A percentile compares a stretch with the other conserved stretches of the same genome.
Evolutionary conservation across 2,797 vertebrate genomes (phyloP).

Genomic region (Apogon talboti): DNA sequence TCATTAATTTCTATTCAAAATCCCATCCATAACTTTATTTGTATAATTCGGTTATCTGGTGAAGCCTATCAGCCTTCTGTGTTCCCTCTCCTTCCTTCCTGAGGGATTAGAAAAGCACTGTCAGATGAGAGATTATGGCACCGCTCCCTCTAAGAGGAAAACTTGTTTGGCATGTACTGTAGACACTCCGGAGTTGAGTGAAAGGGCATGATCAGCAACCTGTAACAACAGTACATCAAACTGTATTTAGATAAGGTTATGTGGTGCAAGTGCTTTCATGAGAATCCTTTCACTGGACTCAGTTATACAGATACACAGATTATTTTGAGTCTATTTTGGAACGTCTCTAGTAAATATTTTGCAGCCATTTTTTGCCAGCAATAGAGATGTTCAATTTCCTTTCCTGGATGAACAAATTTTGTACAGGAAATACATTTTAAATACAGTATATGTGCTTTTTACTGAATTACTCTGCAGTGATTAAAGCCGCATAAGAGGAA

Average conservation of each 20-base stretch:
- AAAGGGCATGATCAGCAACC: constrained; percentile 15
- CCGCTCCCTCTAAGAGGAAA: constrained; percentile 53
- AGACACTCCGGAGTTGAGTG: constrained; percentile 20
- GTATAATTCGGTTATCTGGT: constrained; percentile 7
- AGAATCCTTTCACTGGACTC: background rate
- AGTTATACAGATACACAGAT: background rate
- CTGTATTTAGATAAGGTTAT: background rate
- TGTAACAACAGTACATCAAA: background rate
- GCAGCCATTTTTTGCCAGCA: background rate
- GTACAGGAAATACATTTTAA: constrained; percentile 5
- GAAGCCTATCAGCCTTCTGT: constrained; percentile 7
- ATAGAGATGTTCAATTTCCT: background rate
- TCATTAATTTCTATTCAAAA: background rate
- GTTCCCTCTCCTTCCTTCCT: constrained; percentile 55
- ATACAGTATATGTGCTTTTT: constrained; percentile 1
- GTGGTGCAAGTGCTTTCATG: background rate
- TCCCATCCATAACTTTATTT: background rate
- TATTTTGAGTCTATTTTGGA: background rate
- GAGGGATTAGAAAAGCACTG: constrained; percentile 49
- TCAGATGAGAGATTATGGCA: constrained; percentile 53
- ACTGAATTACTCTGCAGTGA: background rate
- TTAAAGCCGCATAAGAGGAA: constrained; percentile 25
- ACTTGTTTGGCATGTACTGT: constrained; percentile 30
- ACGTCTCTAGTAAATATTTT: background rate
- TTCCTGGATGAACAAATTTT: constrained; percentile 2